Percentiles rank a stretch among this genome's conserved stretches.
These are phyloP conservation scores for Botia almorhae DNA, from an alignment of 2,797 vertebrate genomes.

Conservation along the genomic window DNA sequence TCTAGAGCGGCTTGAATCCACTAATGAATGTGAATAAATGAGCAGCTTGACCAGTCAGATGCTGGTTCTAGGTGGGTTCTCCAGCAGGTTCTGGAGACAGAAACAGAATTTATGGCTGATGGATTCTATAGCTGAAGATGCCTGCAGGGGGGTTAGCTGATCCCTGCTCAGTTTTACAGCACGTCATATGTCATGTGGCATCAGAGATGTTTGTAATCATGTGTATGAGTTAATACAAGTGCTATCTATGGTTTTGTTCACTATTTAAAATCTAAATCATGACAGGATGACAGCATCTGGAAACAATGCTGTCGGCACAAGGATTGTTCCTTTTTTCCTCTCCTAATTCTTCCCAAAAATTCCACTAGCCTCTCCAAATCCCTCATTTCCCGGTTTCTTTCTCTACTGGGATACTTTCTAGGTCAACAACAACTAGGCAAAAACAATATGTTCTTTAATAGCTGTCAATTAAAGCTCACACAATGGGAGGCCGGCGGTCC, in stretches of 20 bases:
- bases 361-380: constrained; percentile 13
- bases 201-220: constrained; percentile 25
- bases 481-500: constrained; percentile 15
- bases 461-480: constrained; percentile 36
- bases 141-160: constrained; percentile 1
- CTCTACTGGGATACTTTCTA: constrained; percentile 31
- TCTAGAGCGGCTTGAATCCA: neutral
- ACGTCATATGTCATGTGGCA: constrained; percentile 11
- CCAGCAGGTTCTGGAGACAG: neutral
- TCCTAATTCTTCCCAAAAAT: constrained; percentile 38
- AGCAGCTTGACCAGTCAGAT: neutral
- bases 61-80: neutral
- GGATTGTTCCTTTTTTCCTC: constrained; percentile 13
- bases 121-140: constrained; percentile 15
- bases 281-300: constrained; percentile 19
- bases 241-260: neutral
- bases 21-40: neutral
- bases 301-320: constrained; percentile 12
- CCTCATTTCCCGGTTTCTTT: constrained; percentile 8
- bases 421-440: constrained; percentile 45
- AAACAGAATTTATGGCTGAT: constrained; percentile 15
- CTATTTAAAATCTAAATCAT: constrained; percentile 40
- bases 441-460: constrained; percentile 49
- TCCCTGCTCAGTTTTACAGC: constrained; percentile 16
- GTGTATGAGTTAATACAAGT: neutral